These are phyloP conservation scores for Parapristionchus giblindavisi DNA, from an alignment of 2,888 invertebrate genomes.

Conservation along the genomic window DNA sequence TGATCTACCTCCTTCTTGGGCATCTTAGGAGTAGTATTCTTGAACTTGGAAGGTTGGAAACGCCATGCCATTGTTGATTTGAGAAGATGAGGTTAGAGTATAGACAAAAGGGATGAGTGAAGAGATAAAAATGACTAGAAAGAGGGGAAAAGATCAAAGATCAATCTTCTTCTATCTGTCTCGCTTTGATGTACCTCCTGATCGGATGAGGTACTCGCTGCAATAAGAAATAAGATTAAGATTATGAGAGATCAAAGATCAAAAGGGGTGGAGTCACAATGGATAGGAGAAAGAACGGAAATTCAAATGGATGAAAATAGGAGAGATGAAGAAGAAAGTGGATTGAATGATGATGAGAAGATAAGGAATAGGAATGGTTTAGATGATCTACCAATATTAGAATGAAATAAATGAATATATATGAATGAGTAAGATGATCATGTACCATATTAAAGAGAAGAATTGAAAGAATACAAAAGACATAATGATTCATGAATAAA, in stretches of 20 bases:
- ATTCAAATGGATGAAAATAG: conserved; percentile 4
- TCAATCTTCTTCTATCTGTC: too few species aligned
- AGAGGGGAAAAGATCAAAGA: too few species aligned
- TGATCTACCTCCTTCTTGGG: conserved; percentile 83
- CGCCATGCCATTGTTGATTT: conserved; percentile 72
- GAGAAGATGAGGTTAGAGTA: neutral
- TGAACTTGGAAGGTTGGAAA: conserved; percentile 96
- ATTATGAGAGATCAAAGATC: neutral
- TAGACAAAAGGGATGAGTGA: neutral
- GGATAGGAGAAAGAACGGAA: neutral
- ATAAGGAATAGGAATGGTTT: neutral
- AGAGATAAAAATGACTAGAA: neutral
- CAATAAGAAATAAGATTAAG: too few species aligned
- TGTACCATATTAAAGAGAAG: too few species aligned
- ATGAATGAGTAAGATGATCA: too few species aligned
- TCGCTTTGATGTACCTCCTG: too few species aligned
- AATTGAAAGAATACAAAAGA: too few species aligned
- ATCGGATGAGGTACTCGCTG: too few species aligned
- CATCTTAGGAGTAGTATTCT: conserved; percentile 94
- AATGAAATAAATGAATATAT: neutral
- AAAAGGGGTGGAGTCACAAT: neutral
- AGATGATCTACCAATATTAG: neutral
- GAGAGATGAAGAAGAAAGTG: neutral
- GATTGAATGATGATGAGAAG: conserved; percentile 8
- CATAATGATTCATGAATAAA: too few species aligned